Evolutionary conservation across 2,113 vertebrate genomes (phyloP).

Genomic region (Cebus imitator): DNA sequence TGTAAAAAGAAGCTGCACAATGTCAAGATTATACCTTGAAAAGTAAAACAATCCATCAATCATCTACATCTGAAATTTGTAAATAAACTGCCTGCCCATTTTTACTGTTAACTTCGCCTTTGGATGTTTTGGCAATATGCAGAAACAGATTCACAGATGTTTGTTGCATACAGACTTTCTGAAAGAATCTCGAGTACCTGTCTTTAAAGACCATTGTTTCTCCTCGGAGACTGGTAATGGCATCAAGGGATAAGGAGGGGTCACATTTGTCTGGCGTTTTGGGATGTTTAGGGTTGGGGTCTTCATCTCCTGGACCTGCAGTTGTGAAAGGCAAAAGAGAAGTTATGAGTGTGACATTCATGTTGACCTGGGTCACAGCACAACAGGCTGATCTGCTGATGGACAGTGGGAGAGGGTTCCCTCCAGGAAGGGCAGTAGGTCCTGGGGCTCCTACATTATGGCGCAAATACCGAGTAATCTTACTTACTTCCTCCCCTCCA

Average conservation of each 20-base stretch:
- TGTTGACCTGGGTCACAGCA: background rate
- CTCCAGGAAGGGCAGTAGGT: background rate
- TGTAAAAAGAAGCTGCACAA: background rate
- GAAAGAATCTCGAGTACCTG: conserved; percentile 82
- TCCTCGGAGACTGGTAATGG: conserved; percentile 91
- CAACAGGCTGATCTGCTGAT: no score
- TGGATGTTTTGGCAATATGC: background rate
- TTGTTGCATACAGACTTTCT: background rate
- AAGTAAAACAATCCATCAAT: background rate
- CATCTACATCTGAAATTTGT: background rate
- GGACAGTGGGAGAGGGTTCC: background rate
- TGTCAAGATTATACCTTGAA: background rate
- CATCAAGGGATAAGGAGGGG: conserved; percentile 89
- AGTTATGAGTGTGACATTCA: background rate
- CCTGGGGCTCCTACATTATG: background rate
- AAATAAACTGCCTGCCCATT: background rate
- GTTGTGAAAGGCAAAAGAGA: background rate
- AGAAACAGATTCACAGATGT: background rate
- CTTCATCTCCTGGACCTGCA: conserved; percentile 82
- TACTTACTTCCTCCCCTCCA: background rate
- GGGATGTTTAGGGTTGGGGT: conserved; percentile 85
- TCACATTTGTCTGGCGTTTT: conserved; percentile 93
- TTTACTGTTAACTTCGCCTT: background rate
- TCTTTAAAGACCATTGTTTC: conserved; percentile 94
- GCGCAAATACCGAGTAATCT: background rate